Percentiles rank a stretch among this genome's conserved stretches.
These are phyloP conservation scores for Torymus aiolomorphi DNA, from an alignment of 2,888 invertebrate genomes.

Conservation along the genomic window DNA sequence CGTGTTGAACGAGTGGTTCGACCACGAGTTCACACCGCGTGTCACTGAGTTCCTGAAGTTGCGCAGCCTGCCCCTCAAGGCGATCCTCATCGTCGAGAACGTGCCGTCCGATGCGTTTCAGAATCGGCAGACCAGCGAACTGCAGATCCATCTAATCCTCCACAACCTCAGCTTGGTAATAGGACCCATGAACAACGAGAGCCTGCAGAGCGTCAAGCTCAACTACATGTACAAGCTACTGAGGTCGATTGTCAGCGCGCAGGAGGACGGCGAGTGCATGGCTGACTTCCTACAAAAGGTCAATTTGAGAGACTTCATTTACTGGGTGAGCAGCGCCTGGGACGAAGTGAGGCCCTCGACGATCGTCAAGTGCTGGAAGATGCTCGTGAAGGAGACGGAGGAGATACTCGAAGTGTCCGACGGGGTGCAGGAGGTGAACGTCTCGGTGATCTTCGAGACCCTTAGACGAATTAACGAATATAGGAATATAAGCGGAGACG, in stretches of 20 bases:
- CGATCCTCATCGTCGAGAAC: conserved; percentile 47
- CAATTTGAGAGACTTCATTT: conserved; percentile 46
- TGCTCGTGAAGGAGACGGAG: conserved; percentile 38
- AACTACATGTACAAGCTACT: conserved; percentile 56
- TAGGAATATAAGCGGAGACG: conserved; percentile 35
- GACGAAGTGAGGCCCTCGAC: conserved; percentile 50
- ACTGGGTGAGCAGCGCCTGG: conserved; percentile 54
- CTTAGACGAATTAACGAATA: conserved; percentile 39
- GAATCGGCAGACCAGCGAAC: conserved; percentile 46
- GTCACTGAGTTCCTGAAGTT: conserved; percentile 38
- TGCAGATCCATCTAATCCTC: conserved; percentile 52
- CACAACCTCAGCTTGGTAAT: conserved; percentile 58
- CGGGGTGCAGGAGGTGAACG: conserved; percentile 25
- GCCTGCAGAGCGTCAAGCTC: conserved; percentile 57
- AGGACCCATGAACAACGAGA: conserved; percentile 58
- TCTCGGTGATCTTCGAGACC: conserved; percentile 19
- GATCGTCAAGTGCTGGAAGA: conserved; percentile 56
- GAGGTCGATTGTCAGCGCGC: conserved; percentile 43
- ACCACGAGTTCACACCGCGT: conserved; percentile 44
- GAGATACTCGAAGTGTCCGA: neutral
- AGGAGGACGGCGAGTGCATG: conserved; percentile 49
- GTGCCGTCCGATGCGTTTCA: conserved; percentile 51
- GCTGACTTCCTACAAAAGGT: conserved; percentile 27
- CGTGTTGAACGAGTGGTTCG: conserved; percentile 49
- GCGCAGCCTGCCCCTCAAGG: conserved; percentile 38